Evolutionary conservation across 2,113 vertebrate species (phyloP).

Genomic region (Atrichornis clamosus): DNA sequence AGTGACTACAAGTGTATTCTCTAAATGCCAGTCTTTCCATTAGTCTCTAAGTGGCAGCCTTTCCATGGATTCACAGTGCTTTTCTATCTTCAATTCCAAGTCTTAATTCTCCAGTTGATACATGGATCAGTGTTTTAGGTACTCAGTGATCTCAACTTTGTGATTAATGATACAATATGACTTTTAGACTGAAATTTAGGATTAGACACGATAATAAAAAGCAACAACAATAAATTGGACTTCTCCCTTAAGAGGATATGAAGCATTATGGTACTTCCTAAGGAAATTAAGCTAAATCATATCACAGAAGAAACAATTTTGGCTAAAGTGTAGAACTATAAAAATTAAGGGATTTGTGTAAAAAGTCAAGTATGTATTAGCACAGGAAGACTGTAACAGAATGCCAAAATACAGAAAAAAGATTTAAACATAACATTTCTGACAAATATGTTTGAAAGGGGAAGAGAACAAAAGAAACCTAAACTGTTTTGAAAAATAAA

Average conservation of each 20-base stretch:
- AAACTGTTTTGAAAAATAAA: not conserved
- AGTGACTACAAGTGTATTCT: not conserved
- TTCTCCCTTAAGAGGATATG: not conserved
- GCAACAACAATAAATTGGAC: not conserved
- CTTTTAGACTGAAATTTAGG: not conserved
- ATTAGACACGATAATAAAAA: not conserved
- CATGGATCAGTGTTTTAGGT: not conserved
- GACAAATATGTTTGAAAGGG: not conserved
- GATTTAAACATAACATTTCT: not conserved
- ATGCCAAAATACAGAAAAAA: not conserved
- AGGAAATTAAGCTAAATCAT: not conserved
- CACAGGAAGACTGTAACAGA: not conserved
- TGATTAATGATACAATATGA: rapidly evolving
- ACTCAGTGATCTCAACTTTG: not conserved
- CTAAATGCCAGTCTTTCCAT: not conserved
- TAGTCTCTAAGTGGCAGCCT: not conserved
- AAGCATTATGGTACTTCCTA: not conserved
- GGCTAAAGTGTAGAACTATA: not conserved
- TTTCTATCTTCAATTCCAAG: not conserved
- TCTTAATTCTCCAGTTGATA: not conserved
- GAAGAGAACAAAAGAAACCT: not conserved
- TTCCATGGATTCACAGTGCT: not conserved
- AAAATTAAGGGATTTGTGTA: not conserved
- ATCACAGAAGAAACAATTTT: not conserved
- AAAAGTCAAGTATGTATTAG: not conserved